phyloP scores from a whole-genome alignment of 2,113 vertebrate species.

The Chionodraco myersi region DNA sequence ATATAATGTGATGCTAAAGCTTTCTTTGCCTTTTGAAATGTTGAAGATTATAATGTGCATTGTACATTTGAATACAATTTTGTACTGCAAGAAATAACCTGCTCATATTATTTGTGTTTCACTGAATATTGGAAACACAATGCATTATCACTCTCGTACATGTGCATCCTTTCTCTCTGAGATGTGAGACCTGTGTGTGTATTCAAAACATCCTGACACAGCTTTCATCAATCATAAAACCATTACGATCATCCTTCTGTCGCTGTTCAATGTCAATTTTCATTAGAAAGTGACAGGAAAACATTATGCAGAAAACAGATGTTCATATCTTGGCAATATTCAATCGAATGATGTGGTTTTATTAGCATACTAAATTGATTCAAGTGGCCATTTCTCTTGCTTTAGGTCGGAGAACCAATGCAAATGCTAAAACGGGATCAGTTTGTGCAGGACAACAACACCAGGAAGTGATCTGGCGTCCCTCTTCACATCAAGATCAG shows the following conservation, averaged over 20 bases:
- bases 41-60: constrained; percentile 27
- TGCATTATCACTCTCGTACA: neutral
- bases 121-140: neutral
- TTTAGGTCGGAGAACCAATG: constrained; percentile 14
- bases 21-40: neutral
- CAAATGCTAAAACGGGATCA: constrained; percentile 45
- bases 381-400: constrained; percentile 31
- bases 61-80: neutral
- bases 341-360: constrained; percentile 28
- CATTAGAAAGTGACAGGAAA: constrained; percentile 26
- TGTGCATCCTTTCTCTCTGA: neutral
- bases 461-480: constrained; percentile 19
- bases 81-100: no score
- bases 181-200: no score
- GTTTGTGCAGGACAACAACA: constrained; percentile 31
- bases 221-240: constrained; percentile 24
- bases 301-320: constrained; percentile 45
- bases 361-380: constrained; percentile 62
- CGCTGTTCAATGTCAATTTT: constrained; percentile 1
- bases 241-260: constrained; percentile 18
- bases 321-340: constrained; percentile 24
- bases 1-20: no score
- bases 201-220: neutral
- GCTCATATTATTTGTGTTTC: neutral
- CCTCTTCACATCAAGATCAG: constrained; percentile 23